Evolutionary conservation across 2,113 vertebrate genomes (phyloP).

Genomic region (Grus americana): DNA sequence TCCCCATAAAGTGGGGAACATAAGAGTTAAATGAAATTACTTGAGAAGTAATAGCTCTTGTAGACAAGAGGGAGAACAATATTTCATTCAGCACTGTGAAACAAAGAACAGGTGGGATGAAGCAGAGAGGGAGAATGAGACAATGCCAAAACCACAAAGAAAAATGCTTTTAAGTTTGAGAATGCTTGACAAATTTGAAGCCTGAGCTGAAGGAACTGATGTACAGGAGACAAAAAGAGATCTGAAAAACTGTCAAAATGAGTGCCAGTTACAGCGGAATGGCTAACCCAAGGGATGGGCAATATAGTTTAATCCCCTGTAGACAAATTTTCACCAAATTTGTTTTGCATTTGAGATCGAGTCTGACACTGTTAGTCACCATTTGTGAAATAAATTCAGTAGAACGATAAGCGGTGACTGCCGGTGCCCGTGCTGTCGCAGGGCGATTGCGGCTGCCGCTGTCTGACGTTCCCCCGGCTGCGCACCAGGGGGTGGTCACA

Average conservation of each 20-base stretch:
- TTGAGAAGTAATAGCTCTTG: neutral
- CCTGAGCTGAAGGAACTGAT: neutral
- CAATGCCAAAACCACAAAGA: neutral
- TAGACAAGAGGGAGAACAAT: neutral
- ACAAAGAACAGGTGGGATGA: neutral
- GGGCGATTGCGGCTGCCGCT: accelerated
- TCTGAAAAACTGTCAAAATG: neutral
- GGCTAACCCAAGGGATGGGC: neutral
- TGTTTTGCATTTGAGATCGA: neutral
- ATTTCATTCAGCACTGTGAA: neutral
- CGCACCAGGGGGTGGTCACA: neutral
- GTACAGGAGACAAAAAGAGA: neutral
- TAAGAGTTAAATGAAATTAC: neutral
- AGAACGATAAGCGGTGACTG: accelerated
- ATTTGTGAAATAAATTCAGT: neutral
- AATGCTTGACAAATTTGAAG: neutral
- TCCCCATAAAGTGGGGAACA: neutral
- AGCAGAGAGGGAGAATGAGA: neutral
- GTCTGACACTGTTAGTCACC: neutral
- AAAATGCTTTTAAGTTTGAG: neutral
- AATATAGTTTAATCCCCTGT: neutral
- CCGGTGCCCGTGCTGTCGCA: neutral
- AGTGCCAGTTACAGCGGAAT: neutral
- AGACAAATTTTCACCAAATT: neutral
- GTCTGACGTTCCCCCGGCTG: neutral